Evolutionary conservation across 2,797 vertebrate species (phyloP).

Genomic region (Myotis planiceps): DNA sequence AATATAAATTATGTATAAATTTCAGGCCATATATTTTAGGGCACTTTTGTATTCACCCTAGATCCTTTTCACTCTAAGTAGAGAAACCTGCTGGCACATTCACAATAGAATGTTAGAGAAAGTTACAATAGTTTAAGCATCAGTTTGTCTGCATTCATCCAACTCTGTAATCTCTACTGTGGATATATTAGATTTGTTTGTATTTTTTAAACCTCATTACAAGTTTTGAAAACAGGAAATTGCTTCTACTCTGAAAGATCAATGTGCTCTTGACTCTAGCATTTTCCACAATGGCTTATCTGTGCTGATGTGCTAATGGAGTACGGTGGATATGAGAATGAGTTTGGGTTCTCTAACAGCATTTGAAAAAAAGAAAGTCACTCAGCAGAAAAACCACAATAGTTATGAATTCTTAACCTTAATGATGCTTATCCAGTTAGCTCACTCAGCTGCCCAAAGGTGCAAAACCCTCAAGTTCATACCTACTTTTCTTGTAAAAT

Average conservation of each 20-base stretch:
- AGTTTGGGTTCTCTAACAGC: conserved; percentile 21
- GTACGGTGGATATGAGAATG: conserved; percentile 37
- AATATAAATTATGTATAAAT: neutral
- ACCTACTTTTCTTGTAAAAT: conserved; percentile 7
- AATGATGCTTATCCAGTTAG: conserved; percentile 69
- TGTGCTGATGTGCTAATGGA: conserved; percentile 13
- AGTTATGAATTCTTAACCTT: conserved; percentile 68
- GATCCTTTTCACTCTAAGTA: neutral
- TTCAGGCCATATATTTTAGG: neutral
- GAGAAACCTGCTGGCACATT: conserved; percentile 46
- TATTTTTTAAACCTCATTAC: conserved; percentile 75
- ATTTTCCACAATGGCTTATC: conserved; percentile 59
- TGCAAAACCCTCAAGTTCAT: conserved; percentile 1
- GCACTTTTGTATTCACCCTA: neutral
- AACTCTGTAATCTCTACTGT: conserved; percentile 71
- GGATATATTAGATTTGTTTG: conserved; percentile 74
- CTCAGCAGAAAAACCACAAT: conserved; percentile 65
- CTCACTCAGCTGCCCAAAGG: conserved; percentile 41
- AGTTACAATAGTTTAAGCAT: conserved; percentile 68
- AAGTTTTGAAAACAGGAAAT: conserved; percentile 82
- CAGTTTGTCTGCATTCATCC: conserved; percentile 69
- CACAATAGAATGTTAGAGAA: conserved; percentile 58
- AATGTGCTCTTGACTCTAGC: conserved; percentile 56
- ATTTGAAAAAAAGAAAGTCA: conserved; percentile 37
- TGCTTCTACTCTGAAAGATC: conserved; percentile 72